Evolutionary conservation across 35 echinoderm and acorn worm species (phyloP).

Genomic region (Eucidaris tribuloides): DNA sequence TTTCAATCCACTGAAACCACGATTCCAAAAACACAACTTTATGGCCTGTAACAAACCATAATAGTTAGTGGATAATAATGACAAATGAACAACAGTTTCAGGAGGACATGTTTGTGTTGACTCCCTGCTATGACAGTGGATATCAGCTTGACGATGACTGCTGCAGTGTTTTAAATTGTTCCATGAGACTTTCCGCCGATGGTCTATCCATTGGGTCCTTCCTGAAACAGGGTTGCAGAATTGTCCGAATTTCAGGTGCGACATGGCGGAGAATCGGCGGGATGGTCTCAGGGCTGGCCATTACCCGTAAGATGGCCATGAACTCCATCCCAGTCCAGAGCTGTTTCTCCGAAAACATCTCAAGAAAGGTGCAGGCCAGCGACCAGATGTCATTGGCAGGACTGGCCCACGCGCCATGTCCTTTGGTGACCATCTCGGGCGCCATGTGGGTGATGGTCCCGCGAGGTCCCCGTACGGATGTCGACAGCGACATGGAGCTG

Average conservation of each 20-base stretch:
- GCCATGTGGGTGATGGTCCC: constrained; percentile 2
- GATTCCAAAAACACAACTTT: no score
- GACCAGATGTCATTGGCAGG: constrained; percentile 12
- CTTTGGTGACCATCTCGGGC: not conserved
- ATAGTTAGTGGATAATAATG: no score
- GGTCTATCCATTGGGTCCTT: not conserved
- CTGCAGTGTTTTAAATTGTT: not conserved
- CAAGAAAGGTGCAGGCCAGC: constrained; percentile 4
- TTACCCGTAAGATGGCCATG: not conserved
- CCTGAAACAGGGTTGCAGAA: not conserved
- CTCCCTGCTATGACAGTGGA: no score
- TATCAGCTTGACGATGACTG: no score
- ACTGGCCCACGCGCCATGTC: not conserved
- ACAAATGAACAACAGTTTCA: no score
- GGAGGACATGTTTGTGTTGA: no score
- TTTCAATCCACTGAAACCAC: no score
- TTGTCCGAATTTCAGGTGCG: not conserved
- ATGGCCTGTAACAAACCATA: no score
- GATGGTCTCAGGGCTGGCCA: not conserved
- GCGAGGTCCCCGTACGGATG: not conserved
- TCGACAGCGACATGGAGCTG: constrained; percentile 12
- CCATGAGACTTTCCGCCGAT: not conserved
- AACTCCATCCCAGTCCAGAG: not conserved
- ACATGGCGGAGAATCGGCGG: not conserved
- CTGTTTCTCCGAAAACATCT: not conserved